Conservation (phyloP, 1,140 invertebrate genomes). For the Lepidurus arcticus region DNA sequence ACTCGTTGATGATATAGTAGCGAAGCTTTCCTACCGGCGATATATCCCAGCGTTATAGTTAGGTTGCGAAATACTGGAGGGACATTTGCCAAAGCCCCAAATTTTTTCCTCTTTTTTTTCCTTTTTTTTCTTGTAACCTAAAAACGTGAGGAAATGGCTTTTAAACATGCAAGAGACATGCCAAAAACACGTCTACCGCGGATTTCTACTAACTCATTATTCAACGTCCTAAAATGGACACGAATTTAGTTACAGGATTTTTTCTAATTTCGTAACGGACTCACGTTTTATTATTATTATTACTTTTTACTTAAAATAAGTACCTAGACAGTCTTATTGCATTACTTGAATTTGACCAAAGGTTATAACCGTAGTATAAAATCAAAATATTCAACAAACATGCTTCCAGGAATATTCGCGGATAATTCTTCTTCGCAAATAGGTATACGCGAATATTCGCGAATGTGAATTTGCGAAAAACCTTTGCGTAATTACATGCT, state of each 20-base stretch:
- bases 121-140: background rate
- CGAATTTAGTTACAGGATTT: background rate
- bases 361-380: too few relatives aligned
- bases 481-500: too few relatives aligned
- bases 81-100: slow-evolving; percentile 2
- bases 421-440: too few relatives aligned
- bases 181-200: background rate
- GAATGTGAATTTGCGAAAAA: too few relatives aligned
- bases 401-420: too few relatives aligned
- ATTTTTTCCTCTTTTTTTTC: background rate
- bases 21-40: background rate
- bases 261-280: background rate
- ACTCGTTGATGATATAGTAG: slow-evolving; percentile 4
- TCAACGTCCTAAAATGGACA: background rate
- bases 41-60: slow-evolving; percentile 1
- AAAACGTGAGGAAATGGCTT: background rate
- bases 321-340: too few relatives aligned
- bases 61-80: slow-evolving; percentile 6
- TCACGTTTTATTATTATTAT: background rate
- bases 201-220: slow-evolving; percentile 7
- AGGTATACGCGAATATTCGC: too few relatives aligned
- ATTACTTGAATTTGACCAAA: too few relatives aligned
- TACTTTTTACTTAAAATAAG: too few relatives aligned
- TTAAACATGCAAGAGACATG: background rate
- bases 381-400: too few relatives aligned